Percentiles rank a stretch among this genome's conserved stretches.
These are phyloP conservation scores for Notodonta ziczac DNA, from an alignment of 2,888 invertebrate genomes.

Conservation along the genomic window DNA sequence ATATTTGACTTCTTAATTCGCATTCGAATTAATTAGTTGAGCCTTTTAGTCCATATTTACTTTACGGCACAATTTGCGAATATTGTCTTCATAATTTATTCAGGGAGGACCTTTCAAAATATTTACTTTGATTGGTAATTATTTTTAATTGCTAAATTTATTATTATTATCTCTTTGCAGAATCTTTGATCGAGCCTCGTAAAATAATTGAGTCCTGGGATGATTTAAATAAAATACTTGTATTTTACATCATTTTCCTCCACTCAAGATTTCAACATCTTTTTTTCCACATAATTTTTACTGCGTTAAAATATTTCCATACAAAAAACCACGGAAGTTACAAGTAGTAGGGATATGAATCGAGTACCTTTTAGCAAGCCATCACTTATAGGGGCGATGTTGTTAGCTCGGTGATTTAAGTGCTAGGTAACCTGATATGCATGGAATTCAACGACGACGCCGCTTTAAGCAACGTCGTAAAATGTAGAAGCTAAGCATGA, in stretches of 20 bases:
- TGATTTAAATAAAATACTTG: too few relatives aligned
- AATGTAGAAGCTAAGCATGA: conserved; percentile 12
- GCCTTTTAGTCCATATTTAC: conserved; percentile 37
- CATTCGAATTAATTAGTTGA: conserved; percentile 26
- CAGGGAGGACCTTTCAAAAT: conserved; percentile 36
- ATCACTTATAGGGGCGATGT: conserved; percentile 31
- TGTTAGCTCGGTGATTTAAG: conserved; percentile 40
- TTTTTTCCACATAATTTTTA: neutral
- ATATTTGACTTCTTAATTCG: too few relatives aligned
- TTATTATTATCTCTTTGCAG: too few relatives aligned
- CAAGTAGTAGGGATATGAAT: conserved; percentile 21
- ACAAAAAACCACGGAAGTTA: conserved; percentile 27
- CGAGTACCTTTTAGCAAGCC: conserved; percentile 36
- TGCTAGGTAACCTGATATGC: conserved; percentile 43
- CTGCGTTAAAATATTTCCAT: conserved; percentile 3
- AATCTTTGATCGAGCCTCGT: too few relatives aligned
- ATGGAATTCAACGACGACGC: conserved; percentile 25
- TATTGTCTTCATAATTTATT: conserved; percentile 52
- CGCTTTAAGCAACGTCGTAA: conserved; percentile 25
- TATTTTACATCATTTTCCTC: neutral
- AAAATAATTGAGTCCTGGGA: too few relatives aligned
- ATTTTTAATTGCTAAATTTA: conserved; percentile 37
- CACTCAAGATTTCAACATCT: neutral
- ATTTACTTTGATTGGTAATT: conserved; percentile 50
- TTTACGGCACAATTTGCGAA: conserved; percentile 45